Base-by-base conservation (phyloP, 2,888 invertebrate species). In the Dynastes tityus region DNA sequence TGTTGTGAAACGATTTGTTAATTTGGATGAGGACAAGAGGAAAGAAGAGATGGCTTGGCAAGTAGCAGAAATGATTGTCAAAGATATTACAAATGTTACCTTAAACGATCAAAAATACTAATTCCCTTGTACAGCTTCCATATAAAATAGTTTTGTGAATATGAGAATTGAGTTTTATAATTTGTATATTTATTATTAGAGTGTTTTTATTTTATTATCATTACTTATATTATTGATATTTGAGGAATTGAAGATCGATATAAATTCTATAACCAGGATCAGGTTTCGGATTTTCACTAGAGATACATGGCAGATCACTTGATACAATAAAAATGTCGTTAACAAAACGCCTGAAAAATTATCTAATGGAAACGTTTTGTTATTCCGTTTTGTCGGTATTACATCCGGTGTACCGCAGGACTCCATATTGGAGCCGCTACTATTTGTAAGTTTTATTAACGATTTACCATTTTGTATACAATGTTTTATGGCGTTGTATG, bases 41-140 rank as follows among this genome's bases (percentile, higher is more conserved):
- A 95, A 98, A 89, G 98, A 98, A 89, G 98, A 98, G 88, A 94
- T 98, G 92, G 98, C 98, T 4, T 96, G 98, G 95, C 96, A 97
- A 90, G 96, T 98, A 81, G 98, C 98, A 37, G 96, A 97, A 89
- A 97, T 97, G 96, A 98, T 98, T 86, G 95, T 98, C 63, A 96
- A 95, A 89, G 98, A 98, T 90, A 95, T 98, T 80, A 97, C 97
- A 61, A 95, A 93, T 88, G 91, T 97, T 85, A 97, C 97, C 45
- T 91, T 95, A 90, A 90, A 90, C 86, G 90, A 91, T 79, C 81
- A 84, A 78, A 84, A 83, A 68, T 78, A 65, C 61, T 79, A 67
- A 78, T 76, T 40, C 32, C 49, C 16, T 32, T 70, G 13, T 68
- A 77, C 8, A 53, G 16, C 3, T 37, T 49, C 27, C 22, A 61